Evolutionary conservation across 2,888 invertebrate genomes (phyloP), one percentile per base, ranked within the genome.

Genomic region (Macrophya alboannulata): DNA sequence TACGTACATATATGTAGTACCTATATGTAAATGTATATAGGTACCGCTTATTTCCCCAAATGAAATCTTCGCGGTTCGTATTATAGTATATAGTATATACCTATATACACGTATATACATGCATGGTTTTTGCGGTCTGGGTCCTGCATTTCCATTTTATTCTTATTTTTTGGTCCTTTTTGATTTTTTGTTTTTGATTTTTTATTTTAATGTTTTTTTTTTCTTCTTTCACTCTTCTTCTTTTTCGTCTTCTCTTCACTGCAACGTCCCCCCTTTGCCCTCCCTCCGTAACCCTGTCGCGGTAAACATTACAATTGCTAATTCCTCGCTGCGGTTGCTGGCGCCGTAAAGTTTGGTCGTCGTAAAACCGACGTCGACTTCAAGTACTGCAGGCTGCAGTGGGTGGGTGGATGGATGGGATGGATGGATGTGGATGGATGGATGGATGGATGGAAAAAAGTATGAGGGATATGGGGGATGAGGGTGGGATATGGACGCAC

Each of bases 281-380:
- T 68, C 72, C 77, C 62, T 79, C 85, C 79, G 65, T 77, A 68
- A 82, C 72, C 86, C 86, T 48, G 40, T 17, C 21, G 59, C 81
- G 40, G 45, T 77, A 77, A 83, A 62, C 92, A 92, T 92, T 92
- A 92, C 92, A 92, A 92, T 92, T 92, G 92, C 92, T 92, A 92
- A 92, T 92, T 92, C 90, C 86, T 85, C 90, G 91, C 90, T 91
- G 91, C 90, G 90, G 91, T 91, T 89, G 89, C 90, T 88, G 89
- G 68, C 88, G 90, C 91, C 90, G 90, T 91, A 91, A 92, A 92
- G 91, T 91, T 92, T 88, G 91, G 87, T 87, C 89, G 90, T 92
- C 92, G 91, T 92, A 92, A 92, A 92, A 91, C 91, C 89, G 89
- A 91, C 90, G 91, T 89, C 91, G 90, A 91, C 88, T 90, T 37